These are phyloP conservation scores for Brachymystax lenok DNA, from an alignment of 2,797 vertebrate genomes.

Conservation along the genomic window DNA sequence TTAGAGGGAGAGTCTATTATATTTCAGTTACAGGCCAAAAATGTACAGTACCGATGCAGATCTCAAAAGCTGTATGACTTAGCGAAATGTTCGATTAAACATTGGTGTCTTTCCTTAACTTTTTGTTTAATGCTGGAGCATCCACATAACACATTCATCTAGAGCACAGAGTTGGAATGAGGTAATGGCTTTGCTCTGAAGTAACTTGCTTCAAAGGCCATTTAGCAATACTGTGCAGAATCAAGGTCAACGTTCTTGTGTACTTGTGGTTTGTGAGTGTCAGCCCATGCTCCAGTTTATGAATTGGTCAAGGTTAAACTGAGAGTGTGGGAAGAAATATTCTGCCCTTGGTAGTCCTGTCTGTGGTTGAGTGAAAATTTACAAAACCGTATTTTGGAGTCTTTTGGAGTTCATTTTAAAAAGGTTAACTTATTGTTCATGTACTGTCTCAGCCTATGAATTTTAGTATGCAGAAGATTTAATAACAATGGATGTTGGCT, in stretches of 20 bases:
- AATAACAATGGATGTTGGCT: too few species aligned
- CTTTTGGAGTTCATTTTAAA: too few species aligned
- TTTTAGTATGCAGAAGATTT: too few species aligned
- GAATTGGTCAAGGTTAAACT: slow-evolving; percentile 32
- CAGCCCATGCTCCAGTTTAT: slow-evolving; percentile 45
- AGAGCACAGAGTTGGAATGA: neutral
- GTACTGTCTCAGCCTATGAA: neutral
- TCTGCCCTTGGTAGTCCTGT: slow-evolving; percentile 24
- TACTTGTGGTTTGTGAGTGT: slow-evolving; percentile 30
- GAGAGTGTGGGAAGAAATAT: slow-evolving; percentile 46
- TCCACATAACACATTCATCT: neutral
- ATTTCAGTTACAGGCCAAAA: slow-evolving; percentile 24
- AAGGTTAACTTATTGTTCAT: too few species aligned
- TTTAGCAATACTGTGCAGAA: slow-evolving; percentile 22
- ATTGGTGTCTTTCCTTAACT: slow-evolving; percentile 20
- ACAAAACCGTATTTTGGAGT: too few species aligned
- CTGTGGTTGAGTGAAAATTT: slow-evolving; percentile 30
- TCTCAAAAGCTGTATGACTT: slow-evolving; percentile 22
- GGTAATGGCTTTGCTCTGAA: too few species aligned
- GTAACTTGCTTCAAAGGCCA: slow-evolving; percentile 3
- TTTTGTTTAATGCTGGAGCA: slow-evolving; percentile 19
- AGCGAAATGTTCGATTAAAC: slow-evolving; percentile 17
- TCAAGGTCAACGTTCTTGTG: slow-evolving; percentile 6
- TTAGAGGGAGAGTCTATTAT: neutral
- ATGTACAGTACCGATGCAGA: slow-evolving; percentile 27